These are phyloP conservation scores for Geodia barretti DNA, from an alignment of 37 sponge, comb jelly and placozoan species.

Conservation along the genomic window DNA sequence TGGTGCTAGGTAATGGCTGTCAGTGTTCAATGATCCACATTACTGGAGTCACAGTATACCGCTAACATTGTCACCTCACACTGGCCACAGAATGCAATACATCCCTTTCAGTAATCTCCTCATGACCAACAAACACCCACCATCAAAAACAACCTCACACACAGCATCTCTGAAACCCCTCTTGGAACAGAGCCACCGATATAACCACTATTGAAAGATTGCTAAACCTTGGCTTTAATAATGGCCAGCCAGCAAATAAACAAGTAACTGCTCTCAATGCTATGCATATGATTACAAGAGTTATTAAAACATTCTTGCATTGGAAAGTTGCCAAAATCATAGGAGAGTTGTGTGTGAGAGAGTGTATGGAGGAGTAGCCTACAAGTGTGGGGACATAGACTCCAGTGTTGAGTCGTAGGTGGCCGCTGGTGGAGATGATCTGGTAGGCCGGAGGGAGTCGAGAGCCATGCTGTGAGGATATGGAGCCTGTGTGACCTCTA, in stretches of 20 bases:
- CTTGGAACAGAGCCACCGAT: too few species aligned
- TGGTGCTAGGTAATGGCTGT: too few species aligned
- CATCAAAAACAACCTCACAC: too few species aligned
- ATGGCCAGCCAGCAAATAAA: too few species aligned
- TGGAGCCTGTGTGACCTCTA: neutral
- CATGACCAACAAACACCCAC: neutral
- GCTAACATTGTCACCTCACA: neutral
- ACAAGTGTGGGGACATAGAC: slow-evolving; percentile 17
- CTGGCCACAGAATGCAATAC: slow-evolving; percentile 13
- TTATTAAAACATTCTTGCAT: too few species aligned
- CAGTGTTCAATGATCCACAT: neutral
- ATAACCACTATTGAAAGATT: too few species aligned
- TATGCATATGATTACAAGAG: too few species aligned
- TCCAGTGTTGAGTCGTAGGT: neutral
- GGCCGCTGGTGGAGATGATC: neutral
- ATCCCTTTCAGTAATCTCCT: neutral
- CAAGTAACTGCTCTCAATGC: too few species aligned
- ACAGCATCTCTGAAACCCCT: too few species aligned
- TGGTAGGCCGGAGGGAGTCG: neutral
- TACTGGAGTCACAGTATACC: neutral
- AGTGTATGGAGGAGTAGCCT: neutral
- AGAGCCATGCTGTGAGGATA: neutral
- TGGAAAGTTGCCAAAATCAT: too few species aligned
- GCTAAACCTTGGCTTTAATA: neutral
- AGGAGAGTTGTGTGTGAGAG: neutral